Conservation (phyloP, 1,140 invertebrate species). For the Nilaparvata lugens region DNA sequence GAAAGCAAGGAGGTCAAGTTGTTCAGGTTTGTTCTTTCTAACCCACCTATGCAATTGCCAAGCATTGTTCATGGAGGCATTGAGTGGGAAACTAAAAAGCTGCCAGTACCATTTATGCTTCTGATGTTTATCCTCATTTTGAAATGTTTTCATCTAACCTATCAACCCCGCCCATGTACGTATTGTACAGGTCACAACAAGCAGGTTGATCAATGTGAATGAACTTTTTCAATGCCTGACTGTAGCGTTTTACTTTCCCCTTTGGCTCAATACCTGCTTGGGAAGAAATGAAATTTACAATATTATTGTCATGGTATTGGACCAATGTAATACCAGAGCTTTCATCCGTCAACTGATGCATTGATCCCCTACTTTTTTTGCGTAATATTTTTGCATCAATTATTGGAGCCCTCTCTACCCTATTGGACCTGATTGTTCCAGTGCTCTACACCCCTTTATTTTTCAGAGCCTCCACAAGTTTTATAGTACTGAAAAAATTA, state of each 20-base stretch:
- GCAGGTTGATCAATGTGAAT: constrained; percentile 8
- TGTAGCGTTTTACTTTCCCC: constrained; percentile 3
- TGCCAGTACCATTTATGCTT: constrained; percentile 35
- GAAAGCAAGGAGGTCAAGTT: too few relatives aligned
- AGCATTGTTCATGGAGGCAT: constrained; percentile 31
- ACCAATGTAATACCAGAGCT: constrained; percentile 4
- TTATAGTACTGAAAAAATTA: constrained; percentile 28
- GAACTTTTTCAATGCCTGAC: constrained; percentile 7
- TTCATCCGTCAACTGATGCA: constrained; percentile 2
- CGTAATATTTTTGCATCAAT: constrained; percentile 16
- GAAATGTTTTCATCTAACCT: constrained; percentile 34
- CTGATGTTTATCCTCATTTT: constrained; percentile 31
- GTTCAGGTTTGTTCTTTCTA: constrained; percentile 4
- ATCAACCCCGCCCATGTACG: constrained; percentile 26
- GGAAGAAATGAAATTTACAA: constrained; percentile 6
- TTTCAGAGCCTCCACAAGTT: constrained; percentile 22
- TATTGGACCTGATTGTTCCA: constrained; percentile 26
- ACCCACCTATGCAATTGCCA: constrained; percentile 28
- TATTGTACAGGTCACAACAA: constrained; percentile 7
- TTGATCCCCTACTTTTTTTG: constrained; percentile 15
- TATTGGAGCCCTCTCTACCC: constrained; percentile 20
- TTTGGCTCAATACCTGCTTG: constrained; percentile 3
- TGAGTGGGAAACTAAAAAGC: constrained; percentile 29
- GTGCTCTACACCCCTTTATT: constrained; percentile 20
- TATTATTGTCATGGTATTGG: constrained; percentile 12